A percentile compares a stretch with the other conserved stretches of the same genome.
phyloP scores from a whole-genome alignment of 2,797 vertebrate species.

The Trichosurus vulpecula region DNA sequence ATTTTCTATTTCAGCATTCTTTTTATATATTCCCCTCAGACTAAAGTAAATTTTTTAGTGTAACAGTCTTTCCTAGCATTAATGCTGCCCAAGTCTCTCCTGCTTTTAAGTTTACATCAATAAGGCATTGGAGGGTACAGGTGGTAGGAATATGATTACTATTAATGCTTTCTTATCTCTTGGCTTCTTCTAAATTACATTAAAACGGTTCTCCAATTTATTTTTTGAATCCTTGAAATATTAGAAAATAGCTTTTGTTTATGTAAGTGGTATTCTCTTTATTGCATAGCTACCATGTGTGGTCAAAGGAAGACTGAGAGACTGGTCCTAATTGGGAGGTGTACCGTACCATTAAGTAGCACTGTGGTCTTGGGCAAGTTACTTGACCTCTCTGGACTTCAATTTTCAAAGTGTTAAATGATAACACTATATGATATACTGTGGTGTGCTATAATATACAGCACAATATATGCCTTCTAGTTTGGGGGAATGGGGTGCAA shows the following conservation, averaged over 20 bases:
- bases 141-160: neutral
- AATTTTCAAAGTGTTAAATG: neutral
- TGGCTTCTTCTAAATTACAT: neutral
- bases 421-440: neutral
- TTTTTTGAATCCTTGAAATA: neutral
- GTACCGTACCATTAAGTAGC: neutral
- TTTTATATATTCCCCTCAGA: neutral
- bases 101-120: neutral
- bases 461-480: neutral
- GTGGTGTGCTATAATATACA: neutral
- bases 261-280: neutral
- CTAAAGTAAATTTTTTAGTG: neutral
- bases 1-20: neutral
- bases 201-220: neutral
- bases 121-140: neutral
- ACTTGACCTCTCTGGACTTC: neutral
- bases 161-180: neutral
- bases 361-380: neutral
- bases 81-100: neutral
- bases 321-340: neutral
- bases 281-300: neutral
- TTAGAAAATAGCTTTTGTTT: neutral
- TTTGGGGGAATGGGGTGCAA: neutral
- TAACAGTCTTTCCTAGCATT: neutral
- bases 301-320: neutral